Conservation (phyloP, 2,888 invertebrate species). For the Melipona beecheii region DNA sequence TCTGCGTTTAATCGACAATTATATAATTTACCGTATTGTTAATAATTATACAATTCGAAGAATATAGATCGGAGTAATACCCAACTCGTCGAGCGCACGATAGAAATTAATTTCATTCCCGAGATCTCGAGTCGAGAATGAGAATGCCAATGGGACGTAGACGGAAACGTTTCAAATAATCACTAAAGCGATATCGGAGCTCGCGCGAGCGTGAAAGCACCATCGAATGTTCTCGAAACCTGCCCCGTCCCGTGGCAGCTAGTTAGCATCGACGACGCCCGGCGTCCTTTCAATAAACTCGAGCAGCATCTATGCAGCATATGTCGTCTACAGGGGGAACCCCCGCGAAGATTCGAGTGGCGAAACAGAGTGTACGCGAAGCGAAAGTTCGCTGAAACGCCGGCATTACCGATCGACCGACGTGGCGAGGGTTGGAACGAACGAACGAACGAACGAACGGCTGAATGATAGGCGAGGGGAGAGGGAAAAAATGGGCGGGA, state of each 20-base stretch:
- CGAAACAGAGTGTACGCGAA: constrained; percentile 16
- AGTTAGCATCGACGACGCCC: not conserved
- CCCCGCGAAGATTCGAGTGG: constrained; percentile 37
- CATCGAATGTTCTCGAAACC: not conserved
- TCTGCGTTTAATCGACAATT: no score
- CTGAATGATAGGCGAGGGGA: constrained; percentile 8
- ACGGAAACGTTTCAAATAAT: no score
- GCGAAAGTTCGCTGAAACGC: constrained; percentile 31
- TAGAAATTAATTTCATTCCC: no score
- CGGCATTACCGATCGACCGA: constrained; percentile 35
- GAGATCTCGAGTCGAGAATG: no score
- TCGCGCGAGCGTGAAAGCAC: no score
- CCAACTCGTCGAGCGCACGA: no score
- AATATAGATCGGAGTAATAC: no score
- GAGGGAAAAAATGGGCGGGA: constrained; percentile 1
- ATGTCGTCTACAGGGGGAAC: constrained; percentile 44
- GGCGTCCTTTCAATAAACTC: constrained; percentile 21
- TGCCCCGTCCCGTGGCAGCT: not conserved
- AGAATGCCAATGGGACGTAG: no score
- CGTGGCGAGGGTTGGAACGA: constrained; percentile 29
- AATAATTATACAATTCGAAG: no score
- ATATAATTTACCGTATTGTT: no score
- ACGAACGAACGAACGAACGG: constrained; percentile 28
- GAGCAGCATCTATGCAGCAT: constrained; percentile 30
- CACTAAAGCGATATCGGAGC: no score